Base-by-base conservation (phyloP, 2,888 invertebrate genomes). In the Argyresthia goedartella region DNA sequence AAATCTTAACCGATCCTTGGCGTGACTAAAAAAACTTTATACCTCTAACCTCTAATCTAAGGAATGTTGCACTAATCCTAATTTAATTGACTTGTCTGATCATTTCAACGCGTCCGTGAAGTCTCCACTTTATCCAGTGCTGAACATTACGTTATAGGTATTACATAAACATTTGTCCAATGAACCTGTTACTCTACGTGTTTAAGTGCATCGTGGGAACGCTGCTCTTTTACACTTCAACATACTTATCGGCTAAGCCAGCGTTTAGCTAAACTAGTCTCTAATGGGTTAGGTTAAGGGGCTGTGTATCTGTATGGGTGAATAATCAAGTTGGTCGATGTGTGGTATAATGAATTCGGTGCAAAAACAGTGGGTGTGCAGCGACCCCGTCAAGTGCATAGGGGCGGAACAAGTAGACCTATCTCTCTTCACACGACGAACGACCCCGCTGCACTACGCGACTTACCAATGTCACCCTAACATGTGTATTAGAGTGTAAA, bases 351-450 rank as follows among this genome's bases (percentile, higher is more conserved):
- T 69, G 59, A 71, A 71, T 68, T 70, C 73, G 79, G 75, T 79
- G 85, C 82, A 85, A 85, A 85, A 84, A 82, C 68, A 68, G 68
- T 48, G 44, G 36, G 52, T 65, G 67, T 62, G 64, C 64, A 71
- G 61, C 76, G 81, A 81, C 74, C 81, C 80, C 63, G 58, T 63
- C 78, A 79, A 81, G 84, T 81, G 85, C 81, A 86, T 85, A 81
- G 77, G 85, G 86, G 86, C 85, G 81, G 73, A 81, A 84, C 82
- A 79, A 80, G 81, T 82, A 78, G 69, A 69, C 67, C 68, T 67
- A 70, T 69, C 60, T 25, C 25, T 25, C 6, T 25, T 25, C 25
- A 25, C 25, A 6, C 6, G 57, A 25, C 25, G 25, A 25, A 25
- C 25, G 6, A 25, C 25, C 54, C 57, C 55, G 58, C 58, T 4